These are phyloP conservation scores for Centruroides vittatus DNA, from an alignment of 1,140 invertebrate genomes.

Conservation along the genomic window DNA sequence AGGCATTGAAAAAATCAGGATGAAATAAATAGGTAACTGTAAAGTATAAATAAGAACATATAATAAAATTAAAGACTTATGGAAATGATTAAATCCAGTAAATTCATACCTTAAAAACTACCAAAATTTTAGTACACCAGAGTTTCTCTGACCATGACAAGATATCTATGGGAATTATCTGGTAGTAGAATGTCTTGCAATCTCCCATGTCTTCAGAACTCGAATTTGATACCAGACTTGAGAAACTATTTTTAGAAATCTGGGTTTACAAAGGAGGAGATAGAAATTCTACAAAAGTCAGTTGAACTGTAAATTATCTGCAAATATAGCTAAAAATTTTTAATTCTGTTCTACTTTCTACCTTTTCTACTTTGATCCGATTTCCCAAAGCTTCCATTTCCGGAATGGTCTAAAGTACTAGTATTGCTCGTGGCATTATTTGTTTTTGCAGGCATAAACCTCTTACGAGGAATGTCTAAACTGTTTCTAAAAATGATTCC, in stretches of 20 bases:
- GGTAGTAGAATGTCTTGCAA: not conserved
- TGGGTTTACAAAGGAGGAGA: constrained; percentile 11
- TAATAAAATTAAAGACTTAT: no score
- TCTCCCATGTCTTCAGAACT: not conserved
- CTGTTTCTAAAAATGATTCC: not conserved
- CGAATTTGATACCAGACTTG: constrained; percentile 1
- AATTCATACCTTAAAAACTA: not conserved
- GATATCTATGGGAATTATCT: not conserved
- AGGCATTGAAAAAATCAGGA: constrained; percentile 43
- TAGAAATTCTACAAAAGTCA: not conserved
- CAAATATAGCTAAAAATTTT: no score
- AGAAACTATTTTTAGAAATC: constrained; percentile 11
- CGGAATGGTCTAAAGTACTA: no score
- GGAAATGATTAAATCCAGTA: no score
- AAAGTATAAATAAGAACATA: constrained; percentile 13
- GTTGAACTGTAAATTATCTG: no score
- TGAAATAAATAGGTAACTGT: constrained; percentile 37
- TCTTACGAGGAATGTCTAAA: not conserved
- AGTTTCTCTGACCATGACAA: not conserved
- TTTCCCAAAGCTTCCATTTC: no score
- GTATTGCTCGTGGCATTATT: no score
- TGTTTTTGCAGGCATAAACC: not conserved
- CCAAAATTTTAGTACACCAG: not conserved
- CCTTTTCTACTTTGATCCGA: no score
- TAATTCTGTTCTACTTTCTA: no score